These are phyloP conservation scores for Embiotoca jacksoni DNA, from an alignment of 2,113 vertebrate genomes.

Conservation along the genomic window DNA sequence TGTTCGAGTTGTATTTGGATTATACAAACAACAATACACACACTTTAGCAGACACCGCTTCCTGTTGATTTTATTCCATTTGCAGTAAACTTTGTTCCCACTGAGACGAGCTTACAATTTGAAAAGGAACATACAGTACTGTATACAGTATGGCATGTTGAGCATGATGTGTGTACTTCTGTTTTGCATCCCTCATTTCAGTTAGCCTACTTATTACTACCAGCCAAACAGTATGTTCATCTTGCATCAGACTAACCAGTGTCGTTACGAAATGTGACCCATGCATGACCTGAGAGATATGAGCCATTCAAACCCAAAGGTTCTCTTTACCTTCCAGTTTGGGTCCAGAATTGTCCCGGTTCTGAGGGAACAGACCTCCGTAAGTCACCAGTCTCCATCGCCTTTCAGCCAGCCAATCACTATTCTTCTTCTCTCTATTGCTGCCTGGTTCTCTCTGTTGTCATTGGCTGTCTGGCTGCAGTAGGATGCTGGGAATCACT, in stretches of 20 bases:
- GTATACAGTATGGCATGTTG: conserved; percentile 58
- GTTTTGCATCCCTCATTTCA: conserved; percentile 59
- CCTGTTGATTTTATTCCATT: conserved; percentile 21
- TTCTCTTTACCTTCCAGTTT: conserved; percentile 97
- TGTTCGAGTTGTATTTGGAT: conserved; percentile 39
- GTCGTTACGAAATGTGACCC: conserved; percentile 71
- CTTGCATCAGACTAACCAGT: conserved; percentile 79
- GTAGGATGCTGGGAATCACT: conserved; percentile 69
- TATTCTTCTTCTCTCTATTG: conserved; percentile 57
- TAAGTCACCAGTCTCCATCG: conserved; percentile 89
- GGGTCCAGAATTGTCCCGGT: conserved; percentile 95
- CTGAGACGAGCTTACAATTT: background rate
- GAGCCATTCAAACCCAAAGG: conserved; percentile 85
- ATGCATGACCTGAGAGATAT: conserved; percentile 76
- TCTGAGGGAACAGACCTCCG: conserved; percentile 93
- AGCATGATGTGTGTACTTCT: conserved; percentile 61
- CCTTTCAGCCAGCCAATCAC: conserved; percentile 74
- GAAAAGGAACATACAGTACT: conserved; percentile 15
- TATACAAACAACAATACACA: background rate
- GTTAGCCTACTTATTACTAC: conserved; percentile 27
- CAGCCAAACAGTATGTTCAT: conserved; percentile 55
- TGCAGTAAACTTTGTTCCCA: background rate
- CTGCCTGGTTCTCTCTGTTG: conserved; percentile 70
- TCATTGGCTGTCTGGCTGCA: conserved; percentile 81
- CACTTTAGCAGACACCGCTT: conserved; percentile 8